Evolutionary conservation across 2,888 invertebrate species (phyloP), one percentile per base, ranked within the genome.

Genomic region (Dysmachus trigonus): DNA sequence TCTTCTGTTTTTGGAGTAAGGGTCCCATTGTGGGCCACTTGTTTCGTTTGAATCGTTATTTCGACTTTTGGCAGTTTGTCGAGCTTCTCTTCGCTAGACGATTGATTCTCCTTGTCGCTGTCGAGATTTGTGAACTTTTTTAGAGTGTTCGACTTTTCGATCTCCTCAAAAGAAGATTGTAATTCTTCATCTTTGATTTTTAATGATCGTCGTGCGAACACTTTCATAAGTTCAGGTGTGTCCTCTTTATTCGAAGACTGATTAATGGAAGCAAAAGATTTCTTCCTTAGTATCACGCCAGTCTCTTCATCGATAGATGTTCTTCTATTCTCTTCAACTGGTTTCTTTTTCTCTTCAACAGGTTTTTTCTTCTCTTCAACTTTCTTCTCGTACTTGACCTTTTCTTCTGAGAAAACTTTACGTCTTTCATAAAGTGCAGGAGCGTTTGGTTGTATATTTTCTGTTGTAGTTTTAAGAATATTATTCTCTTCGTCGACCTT

Each of bases 191-290:
- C 96, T 92, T 95, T 96, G n/a, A 96, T 92, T 92, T 96, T 96
- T 0, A 96, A 92, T n/a, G 96, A 96, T 86, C 96, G 92, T 72
- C 96, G 93, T 0, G 96, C 96, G 90, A 96, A 96, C 0, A 96
- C 96, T 92, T 96, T 96, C 94, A 96, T 95, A 8, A 96, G 90
- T 91, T 96, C 96, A 0, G 96, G 96, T 90, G 96, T 95, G 86
- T 96, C 95, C 85, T 94, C 93, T 89, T 93, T 89, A 18, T 86
- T 88, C 4, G 87, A 87, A 2, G 86, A 85, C 35, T 74, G 87
- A 73, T 35, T 88, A 35, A 87, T 88, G 0, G 77, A 38, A n/a
- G 90, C 90, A 87, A 92, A 90, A 5, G 92, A 91, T 87, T 92
- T 92, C 86, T 92, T 92, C 33, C 92, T 90, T 81, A 92, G 87